phyloP scores from a whole-genome alignment of 2,888 invertebrate species.

The Mamestra brassicae region DNA sequence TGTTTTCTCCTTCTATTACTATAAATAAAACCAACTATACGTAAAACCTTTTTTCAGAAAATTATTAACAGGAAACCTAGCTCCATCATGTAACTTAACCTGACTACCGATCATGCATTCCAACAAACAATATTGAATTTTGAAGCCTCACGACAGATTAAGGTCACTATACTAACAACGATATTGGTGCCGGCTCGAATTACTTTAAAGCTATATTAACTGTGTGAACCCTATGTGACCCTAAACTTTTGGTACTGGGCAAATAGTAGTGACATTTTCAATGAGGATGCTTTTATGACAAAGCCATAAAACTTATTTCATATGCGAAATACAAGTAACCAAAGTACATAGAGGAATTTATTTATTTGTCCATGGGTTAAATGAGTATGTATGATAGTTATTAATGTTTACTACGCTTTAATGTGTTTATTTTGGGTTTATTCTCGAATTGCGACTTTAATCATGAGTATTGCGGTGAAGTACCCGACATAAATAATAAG shows the following conservation, averaged over 20 bases:
- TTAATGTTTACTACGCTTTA: neutral
- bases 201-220: slow-evolving; percentile 37
- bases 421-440: neutral
- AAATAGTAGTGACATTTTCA: slow-evolving; percentile 16
- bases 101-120: slow-evolving; percentile 2
- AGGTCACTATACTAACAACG: slow-evolving; percentile 14
- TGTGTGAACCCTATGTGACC: slow-evolving; percentile 5
- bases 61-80: neutral
- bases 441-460: neutral
- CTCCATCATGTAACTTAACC: neutral
- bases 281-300: neutral
- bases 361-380: neutral
- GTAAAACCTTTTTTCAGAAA: slow-evolving; percentile 1
- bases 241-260: slow-evolving; percentile 25
- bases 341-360: neutral
- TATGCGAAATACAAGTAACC: neutral
- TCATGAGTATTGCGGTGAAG: neutral
- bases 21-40: neutral
- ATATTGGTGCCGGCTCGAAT: slow-evolving; percentile 40
- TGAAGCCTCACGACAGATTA: slow-evolving; percentile 56
- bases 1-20: too few species aligned
- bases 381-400: neutral
- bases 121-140: slow-evolving; percentile 58
- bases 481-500: neutral
- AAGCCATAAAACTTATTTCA: slow-evolving; percentile 5